Percentiles rank a stretch among this genome's conserved stretches.
phyloP scores from a whole-genome alignment of 2,113 vertebrate genomes.

The Cervus canadensis region DNA sequence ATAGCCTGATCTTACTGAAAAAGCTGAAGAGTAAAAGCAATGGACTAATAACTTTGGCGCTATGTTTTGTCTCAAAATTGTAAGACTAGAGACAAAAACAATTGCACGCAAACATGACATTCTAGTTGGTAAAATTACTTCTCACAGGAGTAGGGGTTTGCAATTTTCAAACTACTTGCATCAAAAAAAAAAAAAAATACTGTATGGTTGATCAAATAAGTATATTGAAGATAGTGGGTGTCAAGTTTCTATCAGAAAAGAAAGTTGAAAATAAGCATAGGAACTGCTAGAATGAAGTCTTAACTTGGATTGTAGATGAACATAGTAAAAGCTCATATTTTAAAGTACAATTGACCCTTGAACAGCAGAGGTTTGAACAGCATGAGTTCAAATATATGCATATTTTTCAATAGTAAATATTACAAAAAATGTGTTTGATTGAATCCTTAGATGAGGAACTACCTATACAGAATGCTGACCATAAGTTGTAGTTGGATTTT shows the following conservation, averaged over 20 bases:
- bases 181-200: background rate
- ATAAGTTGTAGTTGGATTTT: background rate
- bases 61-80: background rate
- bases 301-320: background rate
- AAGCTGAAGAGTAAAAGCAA: background rate
- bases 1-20: background rate
- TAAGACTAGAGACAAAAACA: background rate
- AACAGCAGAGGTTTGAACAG: background rate
- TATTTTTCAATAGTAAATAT: background rate
- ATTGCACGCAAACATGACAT: background rate
- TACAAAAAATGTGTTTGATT: background rate
- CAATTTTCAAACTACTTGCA: background rate
- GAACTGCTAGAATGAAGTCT: background rate
- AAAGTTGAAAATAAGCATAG: background rate
- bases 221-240: background rate
- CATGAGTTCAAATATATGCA: background rate
- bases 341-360: background rate
- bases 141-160: background rate
- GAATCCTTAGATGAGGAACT: background rate
- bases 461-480: background rate
- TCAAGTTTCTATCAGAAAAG: background rate
- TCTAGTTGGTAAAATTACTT: background rate
- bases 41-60: background rate
- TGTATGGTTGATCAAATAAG: background rate
- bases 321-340: background rate